Conservation (phyloP, 1,140 invertebrate genomes). For the Lordiphosa collinella region DNA sequence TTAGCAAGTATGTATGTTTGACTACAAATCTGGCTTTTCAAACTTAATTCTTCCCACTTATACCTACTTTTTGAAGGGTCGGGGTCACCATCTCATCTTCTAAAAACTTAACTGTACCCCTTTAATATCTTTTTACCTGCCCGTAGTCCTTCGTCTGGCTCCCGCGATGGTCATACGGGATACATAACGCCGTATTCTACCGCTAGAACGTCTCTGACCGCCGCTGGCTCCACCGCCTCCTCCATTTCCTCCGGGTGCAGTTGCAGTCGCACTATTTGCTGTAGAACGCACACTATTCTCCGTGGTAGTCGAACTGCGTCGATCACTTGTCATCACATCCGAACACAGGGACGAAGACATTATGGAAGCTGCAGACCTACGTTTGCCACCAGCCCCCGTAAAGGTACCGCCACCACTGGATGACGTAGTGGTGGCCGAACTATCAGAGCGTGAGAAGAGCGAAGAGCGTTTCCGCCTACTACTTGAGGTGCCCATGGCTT, state of each 20-base stretch:
- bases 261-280: background rate
- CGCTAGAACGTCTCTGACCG: slow-evolving; percentile 63
- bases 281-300: slow-evolving; percentile 64
- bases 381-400: slow-evolving; percentile 56
- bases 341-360: slow-evolving; percentile 76
- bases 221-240: slow-evolving; percentile 8
- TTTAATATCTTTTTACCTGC: slow-evolving; percentile 61
- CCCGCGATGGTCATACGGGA: slow-evolving; percentile 77
- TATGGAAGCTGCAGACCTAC: slow-evolving; percentile 71
- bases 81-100: background rate
- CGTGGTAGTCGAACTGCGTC: slow-evolving; percentile 72
- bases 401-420: slow-evolving; percentile 70
- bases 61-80: no score
- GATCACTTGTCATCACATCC: slow-evolving; percentile 66
- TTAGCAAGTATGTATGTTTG: no score
- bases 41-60: no score
- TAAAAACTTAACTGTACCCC: background rate
- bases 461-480: slow-evolving; percentile 71
- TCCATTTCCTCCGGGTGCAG: background rate
- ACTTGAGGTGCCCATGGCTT: slow-evolving; percentile 51
- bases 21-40: no score
- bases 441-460: slow-evolving; percentile 76
- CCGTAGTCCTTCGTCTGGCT: slow-evolving; percentile 73
- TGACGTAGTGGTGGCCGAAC: slow-evolving; percentile 75
- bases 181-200: slow-evolving; percentile 67